Conservation (phyloP, 2,113 vertebrate genomes). For the Tympanuchus pallidicinctus region DNA sequence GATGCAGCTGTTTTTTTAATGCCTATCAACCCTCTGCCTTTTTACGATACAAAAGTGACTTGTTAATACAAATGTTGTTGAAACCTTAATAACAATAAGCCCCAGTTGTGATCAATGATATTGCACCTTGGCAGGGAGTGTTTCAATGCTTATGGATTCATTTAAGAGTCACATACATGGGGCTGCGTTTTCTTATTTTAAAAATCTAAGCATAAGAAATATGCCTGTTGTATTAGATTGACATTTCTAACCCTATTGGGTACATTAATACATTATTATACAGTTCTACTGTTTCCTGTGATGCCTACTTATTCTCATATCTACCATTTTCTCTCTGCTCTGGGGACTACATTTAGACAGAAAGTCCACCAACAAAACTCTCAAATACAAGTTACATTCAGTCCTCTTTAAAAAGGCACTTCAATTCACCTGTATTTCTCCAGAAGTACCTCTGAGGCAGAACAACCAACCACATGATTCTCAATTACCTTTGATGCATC, state of each 20-base stretch:
- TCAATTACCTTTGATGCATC: neutral
- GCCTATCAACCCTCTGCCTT: conserved; percentile 62
- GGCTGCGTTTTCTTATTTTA: conserved; percentile 25
- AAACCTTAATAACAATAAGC: conserved; percentile 63
- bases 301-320: neutral
- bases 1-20: conserved; percentile 70
- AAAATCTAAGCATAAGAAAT: conserved; percentile 13
- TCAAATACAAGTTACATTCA: neutral
- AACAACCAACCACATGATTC: neutral
- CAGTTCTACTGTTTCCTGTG: conserved; percentile 11
- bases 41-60: conserved; percentile 69
- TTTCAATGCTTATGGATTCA: conserved; percentile 61
- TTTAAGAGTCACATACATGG: conserved; percentile 46
- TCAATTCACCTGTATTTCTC: neutral
- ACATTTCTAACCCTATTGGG: neutral
- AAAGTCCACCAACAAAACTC: neutral
- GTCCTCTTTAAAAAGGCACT: neutral
- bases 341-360: neutral
- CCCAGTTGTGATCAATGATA: conserved; percentile 61
- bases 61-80: conserved; percentile 73
- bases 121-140: conserved; percentile 52
- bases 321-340: neutral
- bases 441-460: neutral
- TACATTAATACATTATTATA: neutral
- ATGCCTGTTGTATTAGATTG: neutral